Evolutionary conservation across 2,113 vertebrate species (phyloP), one percentile per base, ranked within the genome.

Genomic region (Proterorhinus semilunaris): DNA sequence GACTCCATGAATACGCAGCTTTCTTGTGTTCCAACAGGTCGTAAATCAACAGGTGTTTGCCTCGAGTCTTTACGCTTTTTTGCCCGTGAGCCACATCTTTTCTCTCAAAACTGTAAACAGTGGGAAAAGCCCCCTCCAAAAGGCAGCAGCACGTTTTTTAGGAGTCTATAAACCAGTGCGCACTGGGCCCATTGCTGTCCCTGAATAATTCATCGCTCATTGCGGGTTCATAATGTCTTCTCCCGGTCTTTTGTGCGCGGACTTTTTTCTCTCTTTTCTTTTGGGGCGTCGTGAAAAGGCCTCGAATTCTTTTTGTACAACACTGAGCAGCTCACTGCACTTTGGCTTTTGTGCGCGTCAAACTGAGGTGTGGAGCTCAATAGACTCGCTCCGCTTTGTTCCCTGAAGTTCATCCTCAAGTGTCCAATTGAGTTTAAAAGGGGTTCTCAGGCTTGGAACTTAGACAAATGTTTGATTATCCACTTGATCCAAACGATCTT

Each of bases 121-220:
- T 82, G 16, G 89, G 17, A 62, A 91, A 93, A 91, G 62, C 70
- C 27, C 80, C 83, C 58, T 45, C 71, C 61, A 86, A 87, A 65
- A 83, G 92, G 93, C 92, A 91, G 92, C 95, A 61, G 58, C 58
- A 61, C 58, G 94, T 93, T 90, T 92, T 36, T 89, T 79, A 86
- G 93, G 90, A 95, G 94, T 96, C 93, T 93, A 96, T 95, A 96
- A 98, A 98, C 94, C 92, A 91, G 90, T 81, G 82, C 89, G 91
- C 91, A 90, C 86, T 88, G 93, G 89, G 90, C 90, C 94, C 92
- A 94, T 94, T 93, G 93, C 91, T 90, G 91, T 93, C 94, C 94
- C 93, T 99, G 97, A 99, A 99, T 99, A 97, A 99, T 99, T 99
- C 98, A 99, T 99, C 95, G 95, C 95, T 98, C 96, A 98, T 99